A percentile compares a stretch with the other conserved stretches of the same genome.
These are phyloP conservation scores for Chrysolina oricalcia DNA, from an alignment of 2,888 invertebrate species.

Conservation along the genomic window DNA sequence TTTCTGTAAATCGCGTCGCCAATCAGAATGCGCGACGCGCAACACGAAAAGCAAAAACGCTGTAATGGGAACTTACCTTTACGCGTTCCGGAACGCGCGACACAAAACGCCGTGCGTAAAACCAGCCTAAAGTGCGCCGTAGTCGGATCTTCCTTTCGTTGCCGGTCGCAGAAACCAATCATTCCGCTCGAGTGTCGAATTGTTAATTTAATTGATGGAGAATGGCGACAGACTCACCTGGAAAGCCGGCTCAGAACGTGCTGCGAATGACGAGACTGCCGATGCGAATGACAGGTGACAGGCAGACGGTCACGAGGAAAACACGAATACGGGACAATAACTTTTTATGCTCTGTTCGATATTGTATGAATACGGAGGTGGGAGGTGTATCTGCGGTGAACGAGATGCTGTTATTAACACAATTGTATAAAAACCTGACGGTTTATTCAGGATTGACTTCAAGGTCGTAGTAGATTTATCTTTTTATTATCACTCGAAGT, in stretches of 20 bases:
- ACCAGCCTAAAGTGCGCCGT: background rate
- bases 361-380: background rate
- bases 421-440: too few species aligned
- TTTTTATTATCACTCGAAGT: too few species aligned
- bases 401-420: background rate
- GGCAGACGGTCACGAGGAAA: background rate
- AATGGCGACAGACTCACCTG: background rate
- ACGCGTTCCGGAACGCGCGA: background rate
- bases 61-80: too few species aligned
- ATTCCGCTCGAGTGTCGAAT: background rate
- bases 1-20: too few species aligned
- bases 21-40: too few species aligned
- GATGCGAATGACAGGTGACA: background rate
- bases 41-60: too few species aligned
- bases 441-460: too few species aligned
- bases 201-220: background rate
- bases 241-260: background rate
- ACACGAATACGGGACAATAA: too few species aligned
- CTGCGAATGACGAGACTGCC: background rate
- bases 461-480: too few species aligned
- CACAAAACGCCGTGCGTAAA: background rate
- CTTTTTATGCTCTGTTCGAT: background rate
- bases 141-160: background rate
- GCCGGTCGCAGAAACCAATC: background rate
- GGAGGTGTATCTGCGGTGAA: background rate